phyloP scores from a whole-genome alignment of 2,113 vertebrate genomes.

The Ariopsis seemanni region DNA sequence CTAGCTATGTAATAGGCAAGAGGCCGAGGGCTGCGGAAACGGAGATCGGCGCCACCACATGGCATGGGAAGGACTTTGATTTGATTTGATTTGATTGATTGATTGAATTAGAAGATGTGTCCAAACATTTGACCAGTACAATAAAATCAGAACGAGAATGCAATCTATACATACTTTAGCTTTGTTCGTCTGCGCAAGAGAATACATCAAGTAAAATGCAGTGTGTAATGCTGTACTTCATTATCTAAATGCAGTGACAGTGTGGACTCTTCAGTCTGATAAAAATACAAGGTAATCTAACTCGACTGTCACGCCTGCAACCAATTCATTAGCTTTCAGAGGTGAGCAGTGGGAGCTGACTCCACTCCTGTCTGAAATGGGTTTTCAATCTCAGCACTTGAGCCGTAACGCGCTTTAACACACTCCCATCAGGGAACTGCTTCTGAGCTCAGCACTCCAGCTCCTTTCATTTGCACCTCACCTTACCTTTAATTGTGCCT shows the following conservation, averaged over 20 bases:
- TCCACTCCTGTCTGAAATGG: conserved; percentile 54
- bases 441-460: conserved; percentile 37
- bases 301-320: conserved; percentile 56
- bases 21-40: no score
- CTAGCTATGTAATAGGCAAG: no score
- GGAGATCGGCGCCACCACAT: no score
- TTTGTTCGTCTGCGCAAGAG: conserved; percentile 30
- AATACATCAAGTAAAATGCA: conserved; percentile 45
- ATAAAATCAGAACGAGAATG: no score
- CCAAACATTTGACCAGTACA: not conserved
- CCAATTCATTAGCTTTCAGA: conserved; percentile 60
- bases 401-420: conserved; percentile 54
- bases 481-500: conserved; percentile 48
- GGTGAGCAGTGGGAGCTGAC: conserved; percentile 57
- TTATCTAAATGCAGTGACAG: conserved; percentile 58
- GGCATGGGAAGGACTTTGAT: no score
- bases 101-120: not conserved
- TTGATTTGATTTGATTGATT: no score
- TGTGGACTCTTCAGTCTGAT: conserved; percentile 59
- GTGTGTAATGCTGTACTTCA: conserved; percentile 50
- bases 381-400: conserved; percentile 55
- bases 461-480: conserved; percentile 44
- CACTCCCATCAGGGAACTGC: conserved; percentile 42
- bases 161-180: not conserved
- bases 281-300: conserved; percentile 59